A percentile compares a stretch with the other conserved stretches of the same genome.
These are phyloP conservation scores for Glaucomys volans DNA, from an alignment of 2,113 vertebrate species.

Conservation along the genomic window DNA sequence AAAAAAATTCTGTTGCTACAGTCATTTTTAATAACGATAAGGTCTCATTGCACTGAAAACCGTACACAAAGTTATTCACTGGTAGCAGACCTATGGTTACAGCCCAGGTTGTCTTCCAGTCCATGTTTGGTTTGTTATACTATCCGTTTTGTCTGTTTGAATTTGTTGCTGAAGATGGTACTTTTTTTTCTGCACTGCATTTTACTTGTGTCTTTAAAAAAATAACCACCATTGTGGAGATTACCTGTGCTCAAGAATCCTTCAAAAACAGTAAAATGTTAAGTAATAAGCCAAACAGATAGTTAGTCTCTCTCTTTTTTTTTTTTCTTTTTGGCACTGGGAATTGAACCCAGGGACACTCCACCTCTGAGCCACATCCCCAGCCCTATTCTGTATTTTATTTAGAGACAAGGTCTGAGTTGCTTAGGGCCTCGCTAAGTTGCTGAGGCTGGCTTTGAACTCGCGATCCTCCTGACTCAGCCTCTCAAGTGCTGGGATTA, in stretches of 20 bases:
- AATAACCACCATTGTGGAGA: neutral
- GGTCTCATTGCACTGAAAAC: neutral
- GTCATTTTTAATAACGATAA: neutral
- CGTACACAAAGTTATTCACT: neutral
- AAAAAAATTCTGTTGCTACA: neutral
- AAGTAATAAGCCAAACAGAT: neutral
- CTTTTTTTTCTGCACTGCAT: neutral
- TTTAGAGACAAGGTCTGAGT: no score
- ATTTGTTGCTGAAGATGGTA: neutral
- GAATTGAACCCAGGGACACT: no score
- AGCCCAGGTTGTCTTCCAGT: neutral
- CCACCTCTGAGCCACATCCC: no score
- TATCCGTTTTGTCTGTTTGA: neutral
- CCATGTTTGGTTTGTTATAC: neutral
- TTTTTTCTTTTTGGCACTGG: no score
- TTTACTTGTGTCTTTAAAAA: conserved; percentile 6
- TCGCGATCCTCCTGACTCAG: no score
- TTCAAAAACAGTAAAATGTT: conserved; percentile 19
- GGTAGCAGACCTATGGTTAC: neutral
- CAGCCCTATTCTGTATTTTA: no score
- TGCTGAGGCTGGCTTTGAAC: no score
- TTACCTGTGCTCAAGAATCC: neutral
- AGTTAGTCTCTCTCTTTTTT: no score
- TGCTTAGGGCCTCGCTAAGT: no score
- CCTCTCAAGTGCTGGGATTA: no score